Base-by-base conservation (phyloP, 1,140 invertebrate species). In the Laupala kohalensis region DNA sequence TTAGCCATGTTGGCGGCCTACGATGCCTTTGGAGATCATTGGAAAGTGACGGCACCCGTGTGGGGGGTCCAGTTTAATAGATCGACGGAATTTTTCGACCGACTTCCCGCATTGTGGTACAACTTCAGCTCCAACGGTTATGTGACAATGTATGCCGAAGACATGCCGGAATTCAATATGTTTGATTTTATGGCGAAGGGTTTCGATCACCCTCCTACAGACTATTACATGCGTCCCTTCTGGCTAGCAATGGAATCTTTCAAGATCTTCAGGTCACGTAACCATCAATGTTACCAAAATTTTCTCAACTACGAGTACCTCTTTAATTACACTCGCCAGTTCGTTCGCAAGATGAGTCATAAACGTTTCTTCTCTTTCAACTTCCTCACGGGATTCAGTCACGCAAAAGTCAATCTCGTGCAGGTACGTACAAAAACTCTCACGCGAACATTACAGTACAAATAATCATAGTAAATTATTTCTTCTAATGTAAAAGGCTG, bases 271-370 rank as follows among this genome's bases (percentile, higher is more conserved):
- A 74, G 73, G 67, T 69, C 69, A 9, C 73, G 73, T 64, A 74
- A 76, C 67, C 63, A 67, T 66, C 76, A 69, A 24, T 89, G 87
- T 76, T 76, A 86, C 6, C 84, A 84, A 4, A 79, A 80, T 19
- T 77, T 75, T 12, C 81, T 83, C 4, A 79, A 83, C 64, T 84
- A 86, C 76, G 74, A 78, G 76, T 78, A 83, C 9, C 83, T 86
- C 77, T 76, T 87, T 25, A 77, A 84, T 72, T 89, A 86, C 77
- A 74, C 85, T 0, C 77, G 80, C 71, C 81, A 86, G 24, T 83
- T 84, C 74, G 79, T 85, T 73, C 73, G 76, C 26, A 78, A 76
- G 67, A 83, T 84, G 73, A 65, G 75, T n/a, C 73, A 80, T 25
- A 75, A 78, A 15, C 81, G 79, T 0, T 84, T 84, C 74, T 87